Conservation (phyloP, 92 coral and sea anemone species). For the Actinostola sp. region DNA sequence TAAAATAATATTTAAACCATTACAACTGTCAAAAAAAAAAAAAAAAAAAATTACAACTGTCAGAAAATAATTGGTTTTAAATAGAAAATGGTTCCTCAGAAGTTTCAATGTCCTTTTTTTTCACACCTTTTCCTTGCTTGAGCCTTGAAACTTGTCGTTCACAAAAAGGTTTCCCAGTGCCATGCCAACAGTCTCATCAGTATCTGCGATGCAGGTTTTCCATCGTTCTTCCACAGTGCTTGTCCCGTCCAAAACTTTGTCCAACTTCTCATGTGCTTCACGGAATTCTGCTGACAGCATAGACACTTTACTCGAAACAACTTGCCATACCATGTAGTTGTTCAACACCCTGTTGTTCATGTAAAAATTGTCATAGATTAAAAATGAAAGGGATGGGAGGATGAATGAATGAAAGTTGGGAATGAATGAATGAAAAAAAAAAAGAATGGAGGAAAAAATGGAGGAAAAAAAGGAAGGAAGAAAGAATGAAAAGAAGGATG, state of each 20-base stretch:
- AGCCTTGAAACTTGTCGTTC: slow-evolving; percentile 71
- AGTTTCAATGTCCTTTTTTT: too few relatives aligned
- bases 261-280: slow-evolving; percentile 50
- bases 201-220: slow-evolving; percentile 69
- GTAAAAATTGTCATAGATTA: neutral
- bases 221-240: slow-evolving; percentile 71
- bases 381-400: too few relatives aligned
- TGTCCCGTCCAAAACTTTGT: slow-evolving; percentile 62
- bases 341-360: slow-evolving; percentile 48
- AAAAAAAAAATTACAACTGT: too few relatives aligned
- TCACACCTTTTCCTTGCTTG: slow-evolving; percentile 60
- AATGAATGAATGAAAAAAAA: too few relatives aligned
- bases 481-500: neutral
- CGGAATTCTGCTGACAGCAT: slow-evolving; percentile 66
- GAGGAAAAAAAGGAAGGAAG: neutral
- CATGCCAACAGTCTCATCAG: slow-evolving; percentile 78
- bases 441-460: too few relatives aligned
- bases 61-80: too few relatives aligned
- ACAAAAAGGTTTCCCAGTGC: slow-evolving; percentile 77
- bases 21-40: too few relatives aligned
- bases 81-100: too few relatives aligned
- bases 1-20: too few relatives aligned
- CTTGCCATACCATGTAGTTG: slow-evolving; percentile 89
- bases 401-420: too few relatives aligned
- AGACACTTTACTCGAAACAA: slow-evolving; percentile 53